These are phyloP conservation scores for Temnothorax nylanderi DNA, from an alignment of 1,140 invertebrate species.

Conservation along the genomic window DNA sequence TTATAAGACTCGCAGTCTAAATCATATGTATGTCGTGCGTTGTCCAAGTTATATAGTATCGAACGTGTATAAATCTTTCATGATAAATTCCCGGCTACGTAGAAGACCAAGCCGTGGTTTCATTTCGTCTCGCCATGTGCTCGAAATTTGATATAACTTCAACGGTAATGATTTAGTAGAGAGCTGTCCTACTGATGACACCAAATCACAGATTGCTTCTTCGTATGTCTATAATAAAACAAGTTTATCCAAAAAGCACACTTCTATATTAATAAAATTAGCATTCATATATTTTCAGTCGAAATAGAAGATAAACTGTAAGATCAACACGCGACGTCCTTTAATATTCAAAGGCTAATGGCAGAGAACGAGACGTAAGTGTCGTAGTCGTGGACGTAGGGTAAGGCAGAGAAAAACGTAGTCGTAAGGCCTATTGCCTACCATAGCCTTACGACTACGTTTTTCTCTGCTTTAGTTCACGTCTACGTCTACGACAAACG, in stretches of 20 bases:
- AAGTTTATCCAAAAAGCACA: not conserved
- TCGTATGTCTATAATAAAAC: constrained; percentile 92
- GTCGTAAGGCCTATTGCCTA: too few relatives aligned
- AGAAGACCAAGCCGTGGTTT: constrained; percentile 93
- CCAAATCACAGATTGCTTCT: constrained; percentile 91
- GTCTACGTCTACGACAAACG: too few relatives aligned
- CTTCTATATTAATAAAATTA: constrained; percentile 32
- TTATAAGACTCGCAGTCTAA: constrained; percentile 89
- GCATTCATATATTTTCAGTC: constrained; percentile 1
- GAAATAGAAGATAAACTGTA: not conserved
- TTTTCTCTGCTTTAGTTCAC: too few relatives aligned
- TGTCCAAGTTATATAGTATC: constrained; percentile 88
- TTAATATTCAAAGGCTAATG: too few relatives aligned
- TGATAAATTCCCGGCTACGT: constrained; percentile 94
- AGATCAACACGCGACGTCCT: too few relatives aligned
- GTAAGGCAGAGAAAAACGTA: too few relatives aligned
- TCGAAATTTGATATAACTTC: constrained; percentile 93
- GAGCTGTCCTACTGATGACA: constrained; percentile 87
- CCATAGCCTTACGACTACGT: too few relatives aligned
- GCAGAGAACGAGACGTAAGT: too few relatives aligned
- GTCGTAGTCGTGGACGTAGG: too few relatives aligned
- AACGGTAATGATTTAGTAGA: constrained; percentile 90
- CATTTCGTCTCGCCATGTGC: constrained; percentile 96
- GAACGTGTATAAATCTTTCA: constrained; percentile 98
- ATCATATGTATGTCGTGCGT: constrained; percentile 90